Base-by-base conservation (phyloP, 2,888 invertebrate genomes). In the Cephus nigrinus region DNA sequence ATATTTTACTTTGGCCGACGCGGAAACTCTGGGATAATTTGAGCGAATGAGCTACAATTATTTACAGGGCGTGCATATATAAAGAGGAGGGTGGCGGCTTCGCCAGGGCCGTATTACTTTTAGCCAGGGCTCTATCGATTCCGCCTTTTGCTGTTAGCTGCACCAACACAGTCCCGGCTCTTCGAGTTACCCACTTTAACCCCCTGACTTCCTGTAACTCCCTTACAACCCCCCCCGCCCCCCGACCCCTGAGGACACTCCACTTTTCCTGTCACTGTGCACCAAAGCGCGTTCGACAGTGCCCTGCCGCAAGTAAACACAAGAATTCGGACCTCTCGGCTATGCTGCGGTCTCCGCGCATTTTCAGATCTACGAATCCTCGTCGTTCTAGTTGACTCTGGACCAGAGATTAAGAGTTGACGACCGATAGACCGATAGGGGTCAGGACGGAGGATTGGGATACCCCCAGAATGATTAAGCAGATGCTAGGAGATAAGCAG, bases 31-130 rank as follows among this genome's bases (percentile, higher is more conserved):
- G 81, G 87, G 84, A 88, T 90, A 90, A 90, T 90, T 89, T 87
- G 85, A 86, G 86, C 86, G 88, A 89, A 88, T 84, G 86, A 86
- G 86, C 85, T 83, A 87, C 86, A 88, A 89, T 90, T 89, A 90
- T 89, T 88, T 86, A 85, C 55, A 86, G 88, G 87, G 87, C 86
- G 88, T 88, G 87, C 88, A 88, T 89, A 88, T 82, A 83, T 86
- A 86, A 89, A 55, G 55, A 55, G 84, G 78, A 87, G 87, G 87
- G 87, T 86, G 84, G 85, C 77, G 75, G 33, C 73, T 74, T 36
- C 69, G 76, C 68, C 36, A 34, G 69, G 69, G n/a, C 80, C 73
- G 82, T 79, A 79, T 79, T 81, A 80, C 80, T 80, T 55, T 76
- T 77, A 80, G 79, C 80, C 81, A 79, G 81, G 76, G 80, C 79